A percentile compares a stretch with the other conserved stretches of the same genome.
phyloP scores from a whole-genome alignment of 2,113 vertebrate species.

The Pygoscelis adeliae region DNA sequence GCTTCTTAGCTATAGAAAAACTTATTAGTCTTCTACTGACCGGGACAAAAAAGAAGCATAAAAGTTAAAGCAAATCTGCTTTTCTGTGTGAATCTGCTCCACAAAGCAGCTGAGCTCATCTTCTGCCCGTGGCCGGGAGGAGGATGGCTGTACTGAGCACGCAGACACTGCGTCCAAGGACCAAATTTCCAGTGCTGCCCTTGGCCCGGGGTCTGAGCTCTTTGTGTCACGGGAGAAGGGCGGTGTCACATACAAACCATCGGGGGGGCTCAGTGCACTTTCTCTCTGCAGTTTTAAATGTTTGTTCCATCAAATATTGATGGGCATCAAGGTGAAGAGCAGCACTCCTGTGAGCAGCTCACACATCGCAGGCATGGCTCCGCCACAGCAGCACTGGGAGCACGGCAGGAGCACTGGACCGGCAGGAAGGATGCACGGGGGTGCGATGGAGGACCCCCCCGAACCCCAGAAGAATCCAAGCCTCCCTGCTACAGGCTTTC shows the following conservation, averaged over 20 bases:
- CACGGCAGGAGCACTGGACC: rapidly evolving
- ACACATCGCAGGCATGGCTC: rapidly evolving
- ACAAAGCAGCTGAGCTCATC: not conserved
- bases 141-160: rapidly evolving
- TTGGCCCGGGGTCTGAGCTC: not conserved
- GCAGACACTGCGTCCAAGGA: rapidly evolving
- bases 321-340: not conserved
- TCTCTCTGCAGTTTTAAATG: not conserved
- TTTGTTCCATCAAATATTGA: rapidly evolving
- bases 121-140: not conserved
- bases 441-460: not conserved
- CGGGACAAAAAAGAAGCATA: not conserved
- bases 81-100: not conserved
- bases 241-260: rapidly evolving
- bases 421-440: rapidly evolving
- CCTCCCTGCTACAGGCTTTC: not conserved
- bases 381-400: rapidly evolving
- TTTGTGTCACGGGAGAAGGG: not conserved
- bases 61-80: not conserved
- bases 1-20: not conserved
- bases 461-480: not conserved
- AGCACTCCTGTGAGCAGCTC: not conserved
- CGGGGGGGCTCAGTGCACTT: not conserved
- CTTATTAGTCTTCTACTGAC: not conserved
- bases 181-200: not conserved